Conservation (phyloP, 1,140 invertebrate species). For the Drosophila teissieri region DNA sequence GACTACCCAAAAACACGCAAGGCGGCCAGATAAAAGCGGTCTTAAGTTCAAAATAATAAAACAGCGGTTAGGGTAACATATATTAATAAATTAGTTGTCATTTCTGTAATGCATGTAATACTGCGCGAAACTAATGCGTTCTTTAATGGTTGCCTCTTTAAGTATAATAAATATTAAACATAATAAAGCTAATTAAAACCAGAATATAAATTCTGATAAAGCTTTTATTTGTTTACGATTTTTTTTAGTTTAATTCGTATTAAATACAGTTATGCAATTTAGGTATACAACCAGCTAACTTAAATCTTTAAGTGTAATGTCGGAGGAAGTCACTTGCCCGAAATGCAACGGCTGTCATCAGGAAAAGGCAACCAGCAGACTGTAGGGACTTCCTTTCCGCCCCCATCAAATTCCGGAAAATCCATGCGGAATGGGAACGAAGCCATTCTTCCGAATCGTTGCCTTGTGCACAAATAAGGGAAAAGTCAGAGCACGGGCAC, state of each 20-base stretch:
- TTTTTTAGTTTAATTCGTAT: no score
- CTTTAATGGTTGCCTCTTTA: no score
- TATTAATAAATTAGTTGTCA: no score
- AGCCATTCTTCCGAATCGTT: slow-evolving; percentile 77
- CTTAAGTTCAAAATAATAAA: neutral
- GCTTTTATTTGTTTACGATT: no score
- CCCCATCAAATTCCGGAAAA: slow-evolving; percentile 10
- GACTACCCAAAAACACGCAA: neutral
- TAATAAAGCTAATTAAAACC: no score
- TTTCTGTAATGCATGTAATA: no score
- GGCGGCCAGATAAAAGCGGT: neutral
- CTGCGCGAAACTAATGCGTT: no score
- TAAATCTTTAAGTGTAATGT: slow-evolving; percentile 38
- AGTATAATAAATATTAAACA: no score
- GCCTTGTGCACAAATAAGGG: slow-evolving; percentile 72
- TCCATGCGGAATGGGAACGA: slow-evolving; percentile 48
- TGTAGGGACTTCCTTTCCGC: slow-evolving; percentile 27
- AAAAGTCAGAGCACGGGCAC: slow-evolving; percentile 49
- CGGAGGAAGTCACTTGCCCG: slow-evolving; percentile 29
- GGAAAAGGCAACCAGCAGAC: slow-evolving; percentile 37
- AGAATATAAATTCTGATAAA: no score
- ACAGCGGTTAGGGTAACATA: no score
- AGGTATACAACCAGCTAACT: neutral
- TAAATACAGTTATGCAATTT: neutral
- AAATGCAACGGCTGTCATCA: slow-evolving; percentile 45